These are phyloP conservation scores for Tamandua tetradactyla DNA, from an alignment of 2,797 vertebrate species.

Conservation along the genomic window DNA sequence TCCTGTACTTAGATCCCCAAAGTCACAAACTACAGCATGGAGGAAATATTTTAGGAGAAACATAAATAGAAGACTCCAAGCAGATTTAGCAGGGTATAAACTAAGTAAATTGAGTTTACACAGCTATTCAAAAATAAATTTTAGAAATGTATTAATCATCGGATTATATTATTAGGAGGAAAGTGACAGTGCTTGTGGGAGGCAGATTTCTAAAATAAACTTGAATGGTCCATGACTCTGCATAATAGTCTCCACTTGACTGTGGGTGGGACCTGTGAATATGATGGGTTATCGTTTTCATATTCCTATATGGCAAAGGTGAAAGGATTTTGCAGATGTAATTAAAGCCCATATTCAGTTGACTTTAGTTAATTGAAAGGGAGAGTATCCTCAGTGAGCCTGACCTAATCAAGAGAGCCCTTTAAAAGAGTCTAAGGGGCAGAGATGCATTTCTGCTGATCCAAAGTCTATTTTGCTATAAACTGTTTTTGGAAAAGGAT, in stretches of 20 bases:
- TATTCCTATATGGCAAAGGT: too few species aligned
- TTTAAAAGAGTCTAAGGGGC: too few species aligned
- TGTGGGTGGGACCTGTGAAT: too few species aligned
- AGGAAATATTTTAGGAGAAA: neutral
- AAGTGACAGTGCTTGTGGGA: neutral
- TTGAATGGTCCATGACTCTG: neutral
- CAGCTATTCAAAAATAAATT: neutral
- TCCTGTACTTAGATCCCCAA: neutral
- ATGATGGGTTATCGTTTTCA: too few species aligned
- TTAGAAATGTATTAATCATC: conserved; percentile 8
- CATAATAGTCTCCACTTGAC: too few species aligned
- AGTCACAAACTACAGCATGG: neutral
- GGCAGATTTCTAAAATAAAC: neutral
- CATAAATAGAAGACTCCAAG: neutral
- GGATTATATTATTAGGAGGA: neutral
- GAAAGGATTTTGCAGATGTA: too few species aligned
- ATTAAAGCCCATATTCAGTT: too few species aligned
- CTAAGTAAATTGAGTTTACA: neutral
- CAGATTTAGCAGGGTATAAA: neutral
- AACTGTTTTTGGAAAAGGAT: neutral
- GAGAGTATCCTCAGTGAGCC: too few species aligned
- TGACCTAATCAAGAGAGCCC: too few species aligned
- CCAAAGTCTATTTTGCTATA: too few species aligned
- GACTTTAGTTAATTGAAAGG: too few species aligned
- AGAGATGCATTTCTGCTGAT: too few species aligned